Percentiles rank a stretch among this genome's conserved stretches.
These are phyloP conservation scores for Wasmannia auropunctata DNA, from an alignment of 1,140 invertebrate genomes.

Conservation along the genomic window DNA sequence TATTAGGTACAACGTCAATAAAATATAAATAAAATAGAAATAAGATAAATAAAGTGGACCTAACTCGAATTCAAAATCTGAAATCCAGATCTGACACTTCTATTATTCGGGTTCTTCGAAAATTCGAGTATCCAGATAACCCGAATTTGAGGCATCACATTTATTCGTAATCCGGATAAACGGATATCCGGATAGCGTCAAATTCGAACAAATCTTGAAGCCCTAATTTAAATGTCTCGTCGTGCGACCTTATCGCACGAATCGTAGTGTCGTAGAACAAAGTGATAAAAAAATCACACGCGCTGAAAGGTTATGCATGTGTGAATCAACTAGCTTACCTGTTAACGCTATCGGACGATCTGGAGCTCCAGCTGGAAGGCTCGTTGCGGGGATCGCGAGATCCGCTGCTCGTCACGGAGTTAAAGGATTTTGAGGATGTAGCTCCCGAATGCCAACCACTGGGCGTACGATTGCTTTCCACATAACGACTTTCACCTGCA, in stretches of 20 bases:
- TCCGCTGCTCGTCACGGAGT: conserved; percentile 80
- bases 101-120: too few relatives aligned
- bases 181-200: too few relatives aligned
- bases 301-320: neutral
- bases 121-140: too few relatives aligned
- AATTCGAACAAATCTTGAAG: too few relatives aligned
- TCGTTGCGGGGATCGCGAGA: conserved; percentile 82
- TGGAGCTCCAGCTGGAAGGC: conserved; percentile 81
- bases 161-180: too few relatives aligned
- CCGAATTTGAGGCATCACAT: too few relatives aligned
- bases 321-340: conserved; percentile 68
- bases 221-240: too few relatives aligned
- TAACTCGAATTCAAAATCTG: too few relatives aligned
- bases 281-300: neutral
- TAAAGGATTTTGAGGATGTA: conserved; percentile 82
- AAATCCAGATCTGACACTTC: too few relatives aligned
- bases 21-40: too few relatives aligned
- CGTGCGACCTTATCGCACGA: neutral
- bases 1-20: too few relatives aligned
- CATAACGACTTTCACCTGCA: conserved; percentile 82
- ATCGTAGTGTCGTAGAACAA: neutral
- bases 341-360: conserved; percentile 82
- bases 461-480: conserved; percentile 81
- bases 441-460: conserved; percentile 84
- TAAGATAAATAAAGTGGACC: too few relatives aligned